Evolutionary conservation across 2,113 vertebrate genomes (phyloP), one percentile per base, ranked within the genome.

Genomic region (Diadophis punctatus): DNA sequence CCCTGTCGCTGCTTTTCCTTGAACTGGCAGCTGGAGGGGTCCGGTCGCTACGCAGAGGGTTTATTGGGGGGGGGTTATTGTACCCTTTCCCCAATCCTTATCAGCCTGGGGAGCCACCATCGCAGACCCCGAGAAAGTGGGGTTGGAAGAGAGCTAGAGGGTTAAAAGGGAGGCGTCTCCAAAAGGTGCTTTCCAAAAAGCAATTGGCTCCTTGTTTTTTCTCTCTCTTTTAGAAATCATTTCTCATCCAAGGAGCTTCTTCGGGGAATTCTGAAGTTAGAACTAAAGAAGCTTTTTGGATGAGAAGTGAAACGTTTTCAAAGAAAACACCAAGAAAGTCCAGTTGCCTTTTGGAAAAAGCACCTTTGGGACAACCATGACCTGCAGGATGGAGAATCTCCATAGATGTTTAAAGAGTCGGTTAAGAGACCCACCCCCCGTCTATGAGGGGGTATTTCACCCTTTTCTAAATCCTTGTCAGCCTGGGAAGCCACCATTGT

Each of bases 21-120:
- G n/a, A 34, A 18, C 6, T 7, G 63, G 14, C 14, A 34, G 16
- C 1, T 1, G 14, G n/a, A n/a, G 18, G 63, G n/a, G 14, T n/a
- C n/a, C 0, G 0, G 14, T 74, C n/a, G 5, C n/a, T 0, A 34
- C 0, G 2, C 63, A 74, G 30, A 74, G n/a, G 6, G 63, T 34
- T 80, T 39, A 39, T 8, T n/a, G 12, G n/a, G 14, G 4, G 63
- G 5, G 3, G 1, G 10, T 68, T 20, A 39, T 8, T 80, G 34
- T 39, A 18, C 63, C n/a, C 6, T 74, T 34, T 18, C n/a, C n/a
- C 6, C 4, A 34, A 74, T 18, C n/a, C n/a, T 74, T 18, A 5
- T 68, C 60, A 16, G 30, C 60, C 60, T 68, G 60, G 27, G 60
- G 60, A n/a, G 9, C 30, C 60, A 14, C 12, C 60, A 18, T 2